Evolutionary conservation across 2,888 invertebrate species (phyloP).

Genomic region (Heliconius aoede): DNA sequence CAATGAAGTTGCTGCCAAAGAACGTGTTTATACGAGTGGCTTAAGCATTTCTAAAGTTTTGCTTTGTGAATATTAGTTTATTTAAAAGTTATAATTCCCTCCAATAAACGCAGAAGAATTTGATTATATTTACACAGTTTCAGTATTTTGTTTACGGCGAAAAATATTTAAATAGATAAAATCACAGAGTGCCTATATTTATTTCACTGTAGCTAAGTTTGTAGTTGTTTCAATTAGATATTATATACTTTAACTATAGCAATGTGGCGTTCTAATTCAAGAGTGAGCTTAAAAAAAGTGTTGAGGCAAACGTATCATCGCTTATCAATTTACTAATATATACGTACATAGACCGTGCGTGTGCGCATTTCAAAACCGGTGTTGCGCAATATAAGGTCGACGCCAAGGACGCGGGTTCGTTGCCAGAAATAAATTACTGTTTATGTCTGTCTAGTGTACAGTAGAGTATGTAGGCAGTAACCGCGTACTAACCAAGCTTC

Average conservation of each 20-base stretch:
- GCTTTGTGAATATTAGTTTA: not conserved
- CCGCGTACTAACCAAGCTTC: not conserved
- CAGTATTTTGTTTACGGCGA: not conserved
- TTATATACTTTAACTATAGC: constrained; percentile 12
- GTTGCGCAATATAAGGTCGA: constrained; percentile 83
- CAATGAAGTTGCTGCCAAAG: constrained; percentile 17
- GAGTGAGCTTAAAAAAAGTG: constrained; percentile 33
- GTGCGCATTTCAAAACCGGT: constrained; percentile 78
- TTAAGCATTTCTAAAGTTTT: constrained; percentile 11
- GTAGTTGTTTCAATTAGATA: not conserved
- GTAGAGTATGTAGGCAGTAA: constrained; percentile 44
- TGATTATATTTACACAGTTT: not conserved
- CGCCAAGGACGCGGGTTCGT: constrained; percentile 82
- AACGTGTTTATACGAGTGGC: not conserved
- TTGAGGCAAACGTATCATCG: constrained; percentile 47
- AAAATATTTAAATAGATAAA: not conserved
- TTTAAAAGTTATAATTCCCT: not conserved
- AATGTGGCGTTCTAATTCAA: constrained; percentile 38
- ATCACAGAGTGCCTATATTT: not conserved
- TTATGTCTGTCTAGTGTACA: constrained; percentile 78
- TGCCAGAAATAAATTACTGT: constrained; percentile 81
- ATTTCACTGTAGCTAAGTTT: not conserved
- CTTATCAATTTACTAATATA: constrained; percentile 50
- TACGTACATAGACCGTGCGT: constrained; percentile 60
- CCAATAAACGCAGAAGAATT: not conserved